These are phyloP conservation scores for Conchocele bisecta DNA, from an alignment of 2,888 invertebrate genomes.

Conservation along the genomic window DNA sequence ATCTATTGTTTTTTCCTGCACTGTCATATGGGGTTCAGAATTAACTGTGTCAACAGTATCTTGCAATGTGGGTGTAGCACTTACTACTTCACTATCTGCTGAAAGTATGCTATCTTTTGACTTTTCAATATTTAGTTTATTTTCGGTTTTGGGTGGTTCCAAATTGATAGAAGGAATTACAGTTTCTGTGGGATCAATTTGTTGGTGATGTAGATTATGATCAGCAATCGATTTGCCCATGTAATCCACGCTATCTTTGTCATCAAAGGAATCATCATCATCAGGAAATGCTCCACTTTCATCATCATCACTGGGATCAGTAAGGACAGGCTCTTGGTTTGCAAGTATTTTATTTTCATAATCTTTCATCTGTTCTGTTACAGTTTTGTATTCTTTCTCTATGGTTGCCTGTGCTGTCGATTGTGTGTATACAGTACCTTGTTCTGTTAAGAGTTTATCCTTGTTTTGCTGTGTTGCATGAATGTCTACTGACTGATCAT, in stretches of 20 bases:
- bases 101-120: neutral
- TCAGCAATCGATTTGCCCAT: neutral
- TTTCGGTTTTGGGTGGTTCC: no score
- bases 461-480: neutral
- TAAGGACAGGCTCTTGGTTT: neutral
- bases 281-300: slow-evolving; percentile 1
- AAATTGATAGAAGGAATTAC: no score
- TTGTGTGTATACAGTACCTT: neutral
- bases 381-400: neutral
- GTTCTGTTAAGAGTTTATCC: neutral
- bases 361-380: slow-evolving; percentile 14
- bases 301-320: neutral
- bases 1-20: neutral
- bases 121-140: neutral
- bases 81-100: neutral
- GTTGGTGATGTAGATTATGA: no score
- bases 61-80: neutral
- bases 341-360: neutral
- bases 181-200: no score
- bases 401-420: neutral
- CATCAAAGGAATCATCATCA: slow-evolving; percentile 10
- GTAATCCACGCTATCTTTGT: neutral
- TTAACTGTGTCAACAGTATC: neutral
- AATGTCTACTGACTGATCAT: neutral
- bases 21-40: neutral